These are phyloP conservation scores for Garrulus glandarius DNA, from an alignment of 2,797 vertebrate species.

Conservation along the genomic window DNA sequence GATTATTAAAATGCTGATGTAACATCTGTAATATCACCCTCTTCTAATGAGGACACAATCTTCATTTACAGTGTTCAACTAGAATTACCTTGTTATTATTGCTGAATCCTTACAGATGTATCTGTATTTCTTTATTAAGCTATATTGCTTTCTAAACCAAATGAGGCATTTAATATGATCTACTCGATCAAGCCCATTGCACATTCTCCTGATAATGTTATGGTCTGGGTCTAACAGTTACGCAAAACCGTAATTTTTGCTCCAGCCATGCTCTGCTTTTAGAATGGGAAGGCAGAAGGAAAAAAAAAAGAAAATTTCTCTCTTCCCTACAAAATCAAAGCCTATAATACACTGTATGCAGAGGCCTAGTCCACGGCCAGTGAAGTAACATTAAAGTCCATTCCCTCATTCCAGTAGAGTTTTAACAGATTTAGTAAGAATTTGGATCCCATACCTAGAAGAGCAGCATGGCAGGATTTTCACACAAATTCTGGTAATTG, in stretches of 20 bases:
- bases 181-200: neutral
- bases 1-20: neutral
- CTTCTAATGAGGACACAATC: neutral
- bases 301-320: neutral
- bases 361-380: neutral
- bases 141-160: neutral
- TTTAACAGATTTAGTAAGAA: neutral
- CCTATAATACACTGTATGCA: neutral
- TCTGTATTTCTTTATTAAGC: neutral
- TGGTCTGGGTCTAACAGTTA: neutral
- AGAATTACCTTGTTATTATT: neutral
- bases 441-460: neutral
- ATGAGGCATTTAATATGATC: neutral
- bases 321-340: neutral
- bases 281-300: accelerated
- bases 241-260: neutral
- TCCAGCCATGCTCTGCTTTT: neutral
- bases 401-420: neutral
- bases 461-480: neutral
- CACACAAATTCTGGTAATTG: neutral
- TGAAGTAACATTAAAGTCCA: neutral
- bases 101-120: neutral
- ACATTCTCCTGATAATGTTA: neutral
- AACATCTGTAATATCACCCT: neutral
- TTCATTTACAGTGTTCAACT: neutral